Conservation (phyloP, 2,888 invertebrate genomes). For the Eupithecia exiguata region DNA sequence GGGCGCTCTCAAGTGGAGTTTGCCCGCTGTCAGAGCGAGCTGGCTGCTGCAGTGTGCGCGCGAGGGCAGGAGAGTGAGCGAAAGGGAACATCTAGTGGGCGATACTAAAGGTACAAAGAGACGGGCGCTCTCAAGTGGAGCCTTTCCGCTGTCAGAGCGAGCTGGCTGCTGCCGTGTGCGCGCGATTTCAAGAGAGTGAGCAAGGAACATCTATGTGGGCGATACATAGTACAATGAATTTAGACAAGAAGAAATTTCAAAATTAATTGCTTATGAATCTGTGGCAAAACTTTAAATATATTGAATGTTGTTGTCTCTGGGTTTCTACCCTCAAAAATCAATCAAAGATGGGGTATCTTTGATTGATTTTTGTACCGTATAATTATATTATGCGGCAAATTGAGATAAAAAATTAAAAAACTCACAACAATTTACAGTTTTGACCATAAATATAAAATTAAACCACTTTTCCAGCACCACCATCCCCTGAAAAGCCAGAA, state of each 20-base stretch:
- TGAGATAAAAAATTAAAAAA: too few species aligned
- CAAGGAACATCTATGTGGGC: conserved; percentile 85
- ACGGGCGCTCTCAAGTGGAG: conserved; percentile 93
- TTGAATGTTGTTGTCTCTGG: too few species aligned
- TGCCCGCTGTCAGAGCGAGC: conserved; percentile 89
- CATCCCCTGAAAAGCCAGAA: conserved; percentile 49
- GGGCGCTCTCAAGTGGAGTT: conserved; percentile 93
- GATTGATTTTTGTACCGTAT: too few species aligned
- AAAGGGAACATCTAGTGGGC: conserved; percentile 84
- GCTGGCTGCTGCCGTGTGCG: conserved; percentile 91
- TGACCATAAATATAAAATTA: too few species aligned
- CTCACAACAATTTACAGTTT: too few species aligned
- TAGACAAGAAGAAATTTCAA: background rate
- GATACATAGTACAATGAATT: too few species aligned
- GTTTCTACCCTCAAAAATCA: background rate
- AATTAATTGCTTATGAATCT: background rate
- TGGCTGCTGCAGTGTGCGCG: conserved; percentile 90
- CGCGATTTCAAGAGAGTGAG: conserved; percentile 78
- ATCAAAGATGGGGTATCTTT: too few species aligned
- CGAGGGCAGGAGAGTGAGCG: conserved; percentile 81
- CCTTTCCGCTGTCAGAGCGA: conserved; percentile 89
- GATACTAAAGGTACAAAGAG: conserved; percentile 87
- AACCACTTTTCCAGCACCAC: conserved; percentile 52
- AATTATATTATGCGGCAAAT: too few species aligned
- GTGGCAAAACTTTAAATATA: background rate